Base-by-base conservation (phyloP, 2,113 vertebrate species). In the Panurus biarmicus region DNA sequence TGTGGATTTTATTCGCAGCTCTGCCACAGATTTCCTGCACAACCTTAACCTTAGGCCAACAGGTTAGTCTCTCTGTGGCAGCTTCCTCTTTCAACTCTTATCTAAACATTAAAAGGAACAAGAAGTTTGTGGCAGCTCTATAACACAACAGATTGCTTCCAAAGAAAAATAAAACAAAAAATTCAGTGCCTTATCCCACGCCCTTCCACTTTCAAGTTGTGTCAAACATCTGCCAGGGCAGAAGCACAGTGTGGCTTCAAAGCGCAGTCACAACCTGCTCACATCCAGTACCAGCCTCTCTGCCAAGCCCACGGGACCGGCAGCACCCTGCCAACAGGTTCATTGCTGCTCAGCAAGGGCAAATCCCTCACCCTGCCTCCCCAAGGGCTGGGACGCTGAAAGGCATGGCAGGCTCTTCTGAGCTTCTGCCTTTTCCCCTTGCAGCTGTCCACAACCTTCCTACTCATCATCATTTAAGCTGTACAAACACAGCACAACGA, bases 41-140 rank as follows among this genome's bases (percentile, higher is more conserved):
- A 91, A 80, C 56, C 47, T 77, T 20, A 91, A 80, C 56, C 47
- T 77, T 20, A 70, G 28, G 47, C 40, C 51, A 79, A 70, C 72
- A 85, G 89, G 56, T 91, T 95, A 91, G 56, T 88, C 56, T 35
- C n/a, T 83, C 85, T 66, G 47, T 28, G 47, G 44, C 48, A 0
- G 1, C 47, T 90, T 96, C 80, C 89, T 90, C 87, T 89, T 92
- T 78, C 73, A 90, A 45, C 26, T 61, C 83, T 81, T 70, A 86
- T 35, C 79, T 90, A 92, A 92, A 86, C 79, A 81, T 60, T 54
- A 84, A 84, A 80, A 94, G 72, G 79, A 95, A 93, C 58, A 80
- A 89, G 85, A 91, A 86, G 76, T 77, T 78, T 93, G 92, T 90
- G 36, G 78, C 50, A 76, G 82, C 35, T 77, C 73, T 78, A 5